A percentile compares a stretch with the other conserved stretches of the same genome.
phyloP scores from a whole-genome alignment of 2,888 invertebrate species.

The Bruchidius siliquastri region DNA sequence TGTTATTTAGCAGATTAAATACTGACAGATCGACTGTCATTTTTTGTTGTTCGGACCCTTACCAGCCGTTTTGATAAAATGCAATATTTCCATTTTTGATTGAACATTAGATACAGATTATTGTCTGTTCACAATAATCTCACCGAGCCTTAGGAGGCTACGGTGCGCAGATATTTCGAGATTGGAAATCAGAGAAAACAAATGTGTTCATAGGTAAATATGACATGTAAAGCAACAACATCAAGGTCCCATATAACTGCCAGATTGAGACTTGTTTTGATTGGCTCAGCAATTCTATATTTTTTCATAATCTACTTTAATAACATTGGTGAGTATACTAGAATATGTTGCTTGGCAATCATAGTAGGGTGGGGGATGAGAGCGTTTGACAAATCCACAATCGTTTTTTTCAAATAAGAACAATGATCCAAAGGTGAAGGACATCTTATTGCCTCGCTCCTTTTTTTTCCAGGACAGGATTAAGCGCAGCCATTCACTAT shows the following conservation, averaged over 20 bases:
- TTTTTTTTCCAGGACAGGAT: slow-evolving; percentile 41
- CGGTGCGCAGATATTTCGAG: slow-evolving; percentile 31
- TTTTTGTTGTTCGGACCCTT: slow-evolving; percentile 49
- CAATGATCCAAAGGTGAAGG: slow-evolving; percentile 27
- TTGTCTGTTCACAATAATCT: slow-evolving; percentile 52
- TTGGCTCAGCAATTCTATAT: slow-evolving; percentile 52
- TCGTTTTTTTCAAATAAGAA: neutral
- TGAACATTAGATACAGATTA: slow-evolving; percentile 36
- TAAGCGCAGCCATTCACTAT: slow-evolving; percentile 63
- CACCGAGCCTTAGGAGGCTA: slow-evolving; percentile 28
- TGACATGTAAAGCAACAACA: slow-evolving; percentile 33
- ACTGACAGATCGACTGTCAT: slow-evolving; percentile 24
- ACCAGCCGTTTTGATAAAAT: slow-evolving; percentile 46
- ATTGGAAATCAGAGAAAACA: slow-evolving; percentile 24
- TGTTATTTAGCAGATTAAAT: slow-evolving; percentile 27
- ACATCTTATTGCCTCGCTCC: slow-evolving; percentile 48
- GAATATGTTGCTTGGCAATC: slow-evolving; percentile 36
- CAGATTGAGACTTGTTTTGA: slow-evolving; percentile 44
- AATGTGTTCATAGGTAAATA: neutral
- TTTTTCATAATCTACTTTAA: neutral
- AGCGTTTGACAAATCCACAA: slow-evolving; percentile 22
- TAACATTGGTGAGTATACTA: slow-evolving; percentile 30
- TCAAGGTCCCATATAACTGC: slow-evolving; percentile 39
- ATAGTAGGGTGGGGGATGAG: slow-evolving; percentile 40
- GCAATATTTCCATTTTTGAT: slow-evolving; percentile 1